Conservation (phyloP, 2,113 vertebrate genomes). For the Callithrix jacchus region DNA sequence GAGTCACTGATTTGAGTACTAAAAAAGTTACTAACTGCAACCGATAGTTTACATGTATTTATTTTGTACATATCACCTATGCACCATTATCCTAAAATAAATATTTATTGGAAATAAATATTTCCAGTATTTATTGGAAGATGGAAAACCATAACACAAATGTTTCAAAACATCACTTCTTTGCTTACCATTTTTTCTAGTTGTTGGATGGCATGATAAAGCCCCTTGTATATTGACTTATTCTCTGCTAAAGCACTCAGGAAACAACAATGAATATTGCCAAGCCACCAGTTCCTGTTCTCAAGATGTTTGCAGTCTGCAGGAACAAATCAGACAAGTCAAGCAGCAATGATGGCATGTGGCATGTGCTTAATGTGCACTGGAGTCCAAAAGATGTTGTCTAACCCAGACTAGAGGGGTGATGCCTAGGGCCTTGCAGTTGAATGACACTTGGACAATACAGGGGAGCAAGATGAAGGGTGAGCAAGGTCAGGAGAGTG, state of each 20-base stretch:
- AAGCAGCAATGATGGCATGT: too few relatives aligned
- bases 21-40: neutral
- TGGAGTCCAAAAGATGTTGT: too few relatives aligned
- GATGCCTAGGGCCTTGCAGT: fast-evolving
- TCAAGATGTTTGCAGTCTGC: neutral
- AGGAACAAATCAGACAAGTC: neutral
- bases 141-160: neutral
- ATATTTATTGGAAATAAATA: neutral
- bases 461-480: neutral
- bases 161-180: neutral
- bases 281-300: neutral
- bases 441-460: neutral
- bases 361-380: fast-evolving
- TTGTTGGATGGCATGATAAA: neutral
- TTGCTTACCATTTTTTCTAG: neutral
- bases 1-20: neutral
- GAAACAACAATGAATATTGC: neutral
- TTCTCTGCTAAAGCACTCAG: neutral
- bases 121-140: neutral
- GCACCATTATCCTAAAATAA: neutral
- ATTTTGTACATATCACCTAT: neutral
- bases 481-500: neutral
- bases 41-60: neutral
- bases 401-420: neutral
- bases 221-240: neutral